Base-by-base conservation (phyloP, 2,113 vertebrate species). In the Tenrec ecaudatus region DNA sequence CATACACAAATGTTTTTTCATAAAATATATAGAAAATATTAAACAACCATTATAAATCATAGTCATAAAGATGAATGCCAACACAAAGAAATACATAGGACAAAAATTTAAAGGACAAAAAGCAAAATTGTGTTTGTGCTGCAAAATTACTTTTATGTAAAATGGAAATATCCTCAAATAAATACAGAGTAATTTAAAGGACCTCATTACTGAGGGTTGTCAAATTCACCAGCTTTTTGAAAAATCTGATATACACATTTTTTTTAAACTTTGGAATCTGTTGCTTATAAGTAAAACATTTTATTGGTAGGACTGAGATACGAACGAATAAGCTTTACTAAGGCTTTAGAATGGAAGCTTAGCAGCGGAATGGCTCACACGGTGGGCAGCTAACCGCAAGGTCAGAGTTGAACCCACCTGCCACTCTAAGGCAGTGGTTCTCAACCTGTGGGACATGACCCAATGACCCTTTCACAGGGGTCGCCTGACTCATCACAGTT, bases 1-100 rank as follows among this genome's bases (percentile, higher is more conserved):
- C 2, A 71, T 2, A 76, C 6, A 87, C 78, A 88, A 89, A 85
- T n/a, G 82, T 69, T 60, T 53, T 88, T 83, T 86, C 31, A 92
- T 78, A 86, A 91, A 94, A 86, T 88, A 0, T 77, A 92, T 68
- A 93, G 71, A 86, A 91, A 94, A 86, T 88, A 0, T 77, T 93
- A 77, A 95, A 77, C 14, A 87, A 2, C 7, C 53, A 89, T 40
- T 93, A 89, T 2, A 92, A 89, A 93, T 36, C 2, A 47, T 88
- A 3, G 10, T 33, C 93, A 43, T 83, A n/a, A 93, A 86, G n/a
- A 86, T 85, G 86, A 88, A 62, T 25, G 16, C 25, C 15, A 78
- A 80, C 9, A 80, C 9, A 90, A 23, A 86, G 36, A 85, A 79
- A 92, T 43, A 2, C 47, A 87, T 78, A 66, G 6, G 2, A 89